Conservation (phyloP, 2,888 invertebrate genomes). For the Xestobium rufovillosum region DNA sequence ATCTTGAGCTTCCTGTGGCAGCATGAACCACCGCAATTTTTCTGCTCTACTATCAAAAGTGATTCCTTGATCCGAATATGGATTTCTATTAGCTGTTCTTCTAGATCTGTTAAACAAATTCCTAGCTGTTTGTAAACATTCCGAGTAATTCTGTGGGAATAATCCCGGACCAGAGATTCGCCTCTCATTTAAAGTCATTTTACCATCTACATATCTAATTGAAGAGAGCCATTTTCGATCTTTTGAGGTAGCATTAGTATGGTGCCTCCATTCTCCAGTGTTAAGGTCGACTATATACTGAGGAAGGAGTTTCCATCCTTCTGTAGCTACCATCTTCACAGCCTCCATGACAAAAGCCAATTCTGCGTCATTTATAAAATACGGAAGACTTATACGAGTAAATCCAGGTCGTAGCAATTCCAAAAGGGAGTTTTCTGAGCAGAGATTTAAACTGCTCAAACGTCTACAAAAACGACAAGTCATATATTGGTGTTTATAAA, state of each 20-base stretch:
- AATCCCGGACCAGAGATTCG: constrained; percentile 63
- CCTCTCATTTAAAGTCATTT: constrained; percentile 66
- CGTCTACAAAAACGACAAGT: constrained; percentile 37
- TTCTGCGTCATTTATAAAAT: constrained; percentile 73
- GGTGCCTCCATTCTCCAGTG: constrained; percentile 86
- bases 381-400: constrained; percentile 76
- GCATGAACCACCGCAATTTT: constrained; percentile 77
- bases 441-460: constrained; percentile 41
- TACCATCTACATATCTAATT: constrained; percentile 59
- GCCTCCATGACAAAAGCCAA: constrained; percentile 77
- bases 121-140: constrained; percentile 71
- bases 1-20: constrained; percentile 80
- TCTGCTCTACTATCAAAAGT: constrained; percentile 63
- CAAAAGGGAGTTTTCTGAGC: constrained; percentile 43
- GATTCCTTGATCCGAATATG: constrained; percentile 66
- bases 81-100: constrained; percentile 66
- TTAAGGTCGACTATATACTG: constrained; percentile 81
- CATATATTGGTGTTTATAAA: too few relatives aligned
- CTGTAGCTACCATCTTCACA: constrained; percentile 77
- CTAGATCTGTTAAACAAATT: constrained; percentile 70
- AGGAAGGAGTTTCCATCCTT: constrained; percentile 83
- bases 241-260: constrained; percentile 67
- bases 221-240: constrained; percentile 78
- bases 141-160: constrained; percentile 67
- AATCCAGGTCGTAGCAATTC: constrained; percentile 83